Base-by-base conservation (phyloP, 2,888 invertebrate species). In the Elegia similella region DNA sequence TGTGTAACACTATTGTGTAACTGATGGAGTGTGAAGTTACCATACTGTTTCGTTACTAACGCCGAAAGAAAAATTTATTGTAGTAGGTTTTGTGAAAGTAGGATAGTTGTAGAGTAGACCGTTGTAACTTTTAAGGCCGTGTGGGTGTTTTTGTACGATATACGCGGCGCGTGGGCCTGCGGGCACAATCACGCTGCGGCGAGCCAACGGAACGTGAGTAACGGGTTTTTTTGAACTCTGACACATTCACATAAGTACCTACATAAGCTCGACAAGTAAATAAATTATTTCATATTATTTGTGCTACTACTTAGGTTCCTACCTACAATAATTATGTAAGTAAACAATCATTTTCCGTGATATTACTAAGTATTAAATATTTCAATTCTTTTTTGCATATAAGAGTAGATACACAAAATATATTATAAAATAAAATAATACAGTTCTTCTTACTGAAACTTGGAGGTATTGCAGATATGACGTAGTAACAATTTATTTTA, bases 141-240 rank as follows among this genome's bases (percentile, higher is more conserved):
- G 80, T 78, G 67, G 78, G 74, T 67, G 74, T 74, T 62, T 50
- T 50, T 50, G 50, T 50, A 60, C 66, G 66, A 66, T 61, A 64
- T 66, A 34, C 34, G 47, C 13, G 7, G 34, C 16, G 50, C 12
- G 50, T 50, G 34, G 50, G 50, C 50, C 34, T 50, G 17, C 34
- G 34, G 78, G 73, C 66, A 63, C 71, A 64, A 64, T 62, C 56
- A 62, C 67, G 58, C 63, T 56, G 63, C 50, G 46, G 47, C 55
- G 30, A 12, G 42, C 10, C 55, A 57, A 59, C 62, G 60, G 62
- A 61, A 60, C 63, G 57, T 82, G 82, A 83, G 75, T 84, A 84
- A 86, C 80, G 78, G 78, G 73, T 73, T 76, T 74, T 76, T 73
- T 67, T 72, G 75, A 78, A 80, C 76, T 74, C 66, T 70, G 70